Evolutionary conservation across 1,140 invertebrate species (phyloP), one percentile per base, ranked within the genome.

Genomic region (Andricus grossulariae): DNA sequence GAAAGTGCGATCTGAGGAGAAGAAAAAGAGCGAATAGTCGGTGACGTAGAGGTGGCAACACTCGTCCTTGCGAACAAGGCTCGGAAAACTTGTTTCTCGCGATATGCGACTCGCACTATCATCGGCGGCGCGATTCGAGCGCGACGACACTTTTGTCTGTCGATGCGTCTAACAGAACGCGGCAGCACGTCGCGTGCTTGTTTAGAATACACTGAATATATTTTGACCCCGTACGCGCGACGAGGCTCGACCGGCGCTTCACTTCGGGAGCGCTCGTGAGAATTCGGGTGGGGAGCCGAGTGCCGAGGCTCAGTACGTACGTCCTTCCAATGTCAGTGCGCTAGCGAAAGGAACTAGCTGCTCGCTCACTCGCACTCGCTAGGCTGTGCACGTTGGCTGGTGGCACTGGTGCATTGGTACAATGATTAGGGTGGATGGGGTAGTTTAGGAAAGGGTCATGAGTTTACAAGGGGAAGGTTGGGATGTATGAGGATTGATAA

Each of bases 121-220:
- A 72, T 79, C 73, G 73, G 71, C 50, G 72, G 66, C 60, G 25
- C 60, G 60, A 66, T 66, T 66, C 60, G 60, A 66, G 60, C 60
- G 60, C 60, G 60, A 66, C 60, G 25, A 66, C 60, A 32, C 60
- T 66, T 66, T 66, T 66, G 25, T 66, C 60, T 66, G 60, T 66
- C 60, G 79, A 78, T 57, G 60, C 74, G 54, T 79, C 80, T 66
- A 79, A 82, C 73, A 82, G 86, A 84, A 83, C 81, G 82, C 82
- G 81, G 84, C 82, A 84, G 74, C 86, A 82, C 84, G 82, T 87
- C 87, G 80, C 84, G 85, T 85, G 87, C 83, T 88, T 85, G 87
- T 88, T 89, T 87, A 85, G 82, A 87, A 88, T 87, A 88, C 80
- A 90, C 89, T 90, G 88, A 90, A 85, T 88, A 86, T 85, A 87